A percentile compares a stretch with the other conserved stretches of the same genome.
These are phyloP conservation scores for Halcyon senegalensis DNA, from an alignment of 2,113 vertebrate species.

Conservation along the genomic window DNA sequence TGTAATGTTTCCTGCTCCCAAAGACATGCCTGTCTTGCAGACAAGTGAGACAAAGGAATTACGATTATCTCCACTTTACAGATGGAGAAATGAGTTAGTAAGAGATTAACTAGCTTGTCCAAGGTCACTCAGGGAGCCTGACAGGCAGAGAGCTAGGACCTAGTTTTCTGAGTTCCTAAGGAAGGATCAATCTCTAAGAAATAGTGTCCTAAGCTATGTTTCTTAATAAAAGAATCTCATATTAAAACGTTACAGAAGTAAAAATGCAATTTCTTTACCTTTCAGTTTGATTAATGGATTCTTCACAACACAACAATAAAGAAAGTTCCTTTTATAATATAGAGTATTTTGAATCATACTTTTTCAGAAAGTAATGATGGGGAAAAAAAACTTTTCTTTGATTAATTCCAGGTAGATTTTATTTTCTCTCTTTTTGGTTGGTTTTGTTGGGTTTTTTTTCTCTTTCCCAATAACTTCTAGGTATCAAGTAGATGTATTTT, in stretches of 20 bases:
- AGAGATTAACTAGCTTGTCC: slow-evolving; percentile 8
- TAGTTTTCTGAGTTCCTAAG: slow-evolving; percentile 16
- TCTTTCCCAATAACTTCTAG: background rate
- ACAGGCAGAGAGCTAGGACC: background rate
- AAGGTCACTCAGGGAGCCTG: slow-evolving; percentile 31
- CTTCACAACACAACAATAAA: slow-evolving; percentile 34
- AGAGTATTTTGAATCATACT: background rate
- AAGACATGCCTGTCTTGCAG: background rate
- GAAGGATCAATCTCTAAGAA: background rate
- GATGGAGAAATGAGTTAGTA: slow-evolving; percentile 1
- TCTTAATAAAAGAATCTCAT: slow-evolving; percentile 42
- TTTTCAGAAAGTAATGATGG: slow-evolving; percentile 16
- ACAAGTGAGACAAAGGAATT: background rate
- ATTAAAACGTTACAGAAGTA: slow-evolving; percentile 67
- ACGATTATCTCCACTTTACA: background rate
- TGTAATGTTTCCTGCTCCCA: background rate
- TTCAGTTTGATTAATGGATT: slow-evolving; percentile 69
- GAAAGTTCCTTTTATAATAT: slow-evolving; percentile 26
- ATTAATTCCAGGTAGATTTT: slow-evolving; percentile 31
- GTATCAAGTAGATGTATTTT: slow-evolving; percentile 6
- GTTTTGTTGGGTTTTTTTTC: background rate
- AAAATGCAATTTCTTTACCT: slow-evolving; percentile 70
- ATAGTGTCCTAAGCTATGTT: slow-evolving; percentile 13
- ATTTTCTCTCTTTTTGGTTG: background rate
- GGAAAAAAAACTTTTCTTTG: background rate